Conservation (phyloP, 2,888 invertebrate genomes). For the Notodonta dromedarius region DNA sequence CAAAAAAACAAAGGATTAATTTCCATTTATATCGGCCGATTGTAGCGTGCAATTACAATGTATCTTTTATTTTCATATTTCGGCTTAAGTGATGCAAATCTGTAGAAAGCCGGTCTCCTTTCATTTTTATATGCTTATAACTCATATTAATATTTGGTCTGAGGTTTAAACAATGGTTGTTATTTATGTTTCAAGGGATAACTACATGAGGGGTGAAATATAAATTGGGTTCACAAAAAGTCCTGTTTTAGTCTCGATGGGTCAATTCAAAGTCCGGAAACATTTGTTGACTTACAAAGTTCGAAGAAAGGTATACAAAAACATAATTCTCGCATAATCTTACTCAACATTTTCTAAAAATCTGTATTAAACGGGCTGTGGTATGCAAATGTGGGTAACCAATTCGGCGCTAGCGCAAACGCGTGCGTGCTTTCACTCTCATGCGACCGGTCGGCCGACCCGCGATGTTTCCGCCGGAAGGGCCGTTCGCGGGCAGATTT, state of each 20-base stretch:
- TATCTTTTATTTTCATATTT: slow-evolving; percentile 18
- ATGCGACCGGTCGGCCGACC: slow-evolving; percentile 43
- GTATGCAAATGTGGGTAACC: slow-evolving; percentile 37
- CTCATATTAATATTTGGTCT: no score
- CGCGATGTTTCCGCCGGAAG: slow-evolving; percentile 48
- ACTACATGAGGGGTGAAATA: slow-evolving; percentile 7
- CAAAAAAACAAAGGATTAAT: slow-evolving; percentile 36
- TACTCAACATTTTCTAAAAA: slow-evolving; percentile 22
- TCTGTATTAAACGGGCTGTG: slow-evolving; percentile 11
- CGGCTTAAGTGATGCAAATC: slow-evolving; percentile 30
- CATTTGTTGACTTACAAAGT: neutral
- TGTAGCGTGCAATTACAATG: slow-evolving; percentile 27
- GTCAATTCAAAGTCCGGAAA: neutral
- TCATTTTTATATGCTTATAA: no score
- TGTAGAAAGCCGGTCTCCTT: slow-evolving; percentile 29
- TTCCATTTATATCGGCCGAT: slow-evolving; percentile 25
- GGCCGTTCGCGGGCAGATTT: slow-evolving; percentile 21
- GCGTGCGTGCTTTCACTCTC: slow-evolving; percentile 65
- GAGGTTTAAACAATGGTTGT: no score
- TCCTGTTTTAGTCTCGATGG: neutral
- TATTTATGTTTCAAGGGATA: no score
- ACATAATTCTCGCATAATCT: slow-evolving; percentile 10
- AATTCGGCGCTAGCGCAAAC: slow-evolving; percentile 37
- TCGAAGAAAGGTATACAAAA: neutral
- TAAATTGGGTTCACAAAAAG: neutral